These are phyloP conservation scores for Pecten maximus DNA, from an alignment of 2,888 invertebrate genomes.

Conservation along the genomic window DNA sequence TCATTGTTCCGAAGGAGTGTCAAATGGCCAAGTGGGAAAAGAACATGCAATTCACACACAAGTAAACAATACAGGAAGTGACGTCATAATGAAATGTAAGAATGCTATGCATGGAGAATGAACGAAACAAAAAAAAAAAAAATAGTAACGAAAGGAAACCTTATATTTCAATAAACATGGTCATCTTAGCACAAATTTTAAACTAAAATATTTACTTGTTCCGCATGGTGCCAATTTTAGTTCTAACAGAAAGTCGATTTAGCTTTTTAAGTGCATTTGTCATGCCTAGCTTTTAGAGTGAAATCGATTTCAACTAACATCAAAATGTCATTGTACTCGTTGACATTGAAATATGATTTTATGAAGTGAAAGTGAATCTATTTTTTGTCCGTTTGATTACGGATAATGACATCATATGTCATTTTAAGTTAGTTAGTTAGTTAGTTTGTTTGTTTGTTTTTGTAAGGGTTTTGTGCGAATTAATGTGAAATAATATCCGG, in stretches of 20 bases:
- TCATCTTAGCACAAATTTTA: neutral
- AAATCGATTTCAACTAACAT: neutral
- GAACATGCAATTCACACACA: neutral
- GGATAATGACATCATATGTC: too few relatives aligned
- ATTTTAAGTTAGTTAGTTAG: too few relatives aligned
- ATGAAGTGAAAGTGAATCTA: neutral
- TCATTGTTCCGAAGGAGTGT: constrained; percentile 62
- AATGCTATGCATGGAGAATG: neutral
- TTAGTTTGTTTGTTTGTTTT: too few relatives aligned
- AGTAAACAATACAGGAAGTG: neutral
- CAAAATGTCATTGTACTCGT: neutral
- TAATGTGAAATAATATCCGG: too few relatives aligned
- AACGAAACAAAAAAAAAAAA: neutral
- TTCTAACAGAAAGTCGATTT: neutral
- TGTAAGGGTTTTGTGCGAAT: too few relatives aligned
- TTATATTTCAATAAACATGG: neutral
- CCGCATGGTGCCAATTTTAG: neutral
- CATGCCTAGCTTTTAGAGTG: neutral
- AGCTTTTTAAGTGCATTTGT: neutral
- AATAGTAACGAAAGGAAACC: neutral
- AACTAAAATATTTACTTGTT: neutral
- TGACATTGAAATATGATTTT: neutral
- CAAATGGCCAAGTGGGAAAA: constrained; percentile 48
- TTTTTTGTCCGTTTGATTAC: neutral
- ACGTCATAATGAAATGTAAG: neutral